Conservation (phyloP, 2,888 invertebrate species). For the Erpobdella octoculata region DNA sequence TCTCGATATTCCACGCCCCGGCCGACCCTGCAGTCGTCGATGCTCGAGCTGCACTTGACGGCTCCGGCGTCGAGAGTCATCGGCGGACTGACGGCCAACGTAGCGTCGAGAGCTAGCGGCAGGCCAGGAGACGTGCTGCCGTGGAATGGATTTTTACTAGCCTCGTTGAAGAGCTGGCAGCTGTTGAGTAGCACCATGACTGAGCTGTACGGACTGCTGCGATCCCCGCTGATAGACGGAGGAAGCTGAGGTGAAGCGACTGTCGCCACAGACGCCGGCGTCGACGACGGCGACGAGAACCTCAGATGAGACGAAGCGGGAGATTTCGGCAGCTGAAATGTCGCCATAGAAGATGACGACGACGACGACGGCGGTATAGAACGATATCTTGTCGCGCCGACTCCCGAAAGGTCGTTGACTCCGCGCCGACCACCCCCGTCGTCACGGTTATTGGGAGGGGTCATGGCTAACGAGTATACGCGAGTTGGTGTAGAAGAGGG, state of each 20-base stretch:
- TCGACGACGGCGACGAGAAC: not conserved
- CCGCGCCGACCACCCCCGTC: not conserved
- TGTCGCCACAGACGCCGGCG: not conserved
- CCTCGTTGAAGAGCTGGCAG: slow-evolving; percentile 26
- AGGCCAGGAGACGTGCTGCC: not conserved
- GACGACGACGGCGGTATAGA: not conserved
- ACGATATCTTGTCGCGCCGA: not conserved
- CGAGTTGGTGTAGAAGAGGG: too few species aligned
- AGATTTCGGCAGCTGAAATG: not conserved
- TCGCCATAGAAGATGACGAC: not conserved
- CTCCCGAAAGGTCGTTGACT: not conserved
- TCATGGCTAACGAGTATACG: not conserved
- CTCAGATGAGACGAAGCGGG: not conserved
- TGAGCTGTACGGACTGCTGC: slow-evolving; percentile 23
- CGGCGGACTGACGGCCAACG: not conserved
- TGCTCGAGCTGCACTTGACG: not conserved
- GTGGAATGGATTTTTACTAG: slow-evolving; percentile 22
- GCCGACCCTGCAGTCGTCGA: not conserved
- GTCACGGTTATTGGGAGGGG: not conserved
- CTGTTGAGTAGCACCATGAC: slow-evolving; percentile 22
- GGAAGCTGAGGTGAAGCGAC: not conserved
- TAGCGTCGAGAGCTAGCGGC: not conserved
- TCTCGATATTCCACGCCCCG: not conserved
- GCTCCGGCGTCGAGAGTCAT: not conserved
- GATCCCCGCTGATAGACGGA: not conserved